These are phyloP conservation scores for Dendronephthya gigantea DNA, from an alignment of 64 coral and sea anemone species.

Conservation along the genomic window DNA sequence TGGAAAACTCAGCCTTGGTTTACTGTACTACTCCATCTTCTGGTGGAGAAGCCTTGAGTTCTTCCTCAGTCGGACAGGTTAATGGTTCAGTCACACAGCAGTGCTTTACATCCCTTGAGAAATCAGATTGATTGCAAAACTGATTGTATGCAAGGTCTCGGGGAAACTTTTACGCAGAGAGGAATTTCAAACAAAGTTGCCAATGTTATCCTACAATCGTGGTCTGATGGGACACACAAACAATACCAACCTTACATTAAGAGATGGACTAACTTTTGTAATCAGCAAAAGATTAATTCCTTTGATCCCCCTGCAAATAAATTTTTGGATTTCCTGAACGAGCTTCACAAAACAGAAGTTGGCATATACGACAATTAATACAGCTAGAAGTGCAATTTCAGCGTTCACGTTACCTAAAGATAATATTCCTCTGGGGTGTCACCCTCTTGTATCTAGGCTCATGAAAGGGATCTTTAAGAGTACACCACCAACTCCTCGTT, in stretches of 20 bases:
- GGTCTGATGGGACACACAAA: constrained; percentile 20
- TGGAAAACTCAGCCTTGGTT: constrained; percentile 7
- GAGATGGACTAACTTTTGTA: neutral
- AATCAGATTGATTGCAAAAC: neutral
- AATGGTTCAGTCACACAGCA: constrained; percentile 17
- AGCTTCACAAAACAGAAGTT: neutral
- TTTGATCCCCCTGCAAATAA: neutral
- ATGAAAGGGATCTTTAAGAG: neutral
- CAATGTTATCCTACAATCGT: constrained; percentile 17
- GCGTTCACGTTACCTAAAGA: neutral
- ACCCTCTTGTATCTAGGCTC: neutral
- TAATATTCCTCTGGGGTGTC: neutral
- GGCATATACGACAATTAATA: constrained; percentile 10
- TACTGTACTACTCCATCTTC: neutral
- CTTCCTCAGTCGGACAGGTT: neutral
- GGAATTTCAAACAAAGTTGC: constrained; percentile 28
- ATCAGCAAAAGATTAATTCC: neutral
- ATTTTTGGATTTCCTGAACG: constrained; percentile 29
- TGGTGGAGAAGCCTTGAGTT: neutral
- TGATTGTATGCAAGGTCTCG: constrained; percentile 27
- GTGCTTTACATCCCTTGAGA: constrained; percentile 2
- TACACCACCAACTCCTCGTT: neutral
- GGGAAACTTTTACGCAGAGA: constrained; percentile 14
- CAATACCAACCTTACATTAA: constrained; percentile 20
- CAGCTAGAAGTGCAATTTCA: constrained; percentile 33